A percentile compares a stretch with the other conserved stretches of the same genome.
Conservation (phyloP, 2,113 vertebrate genomes). For the Sterrhoptilus dennistouni region DNA sequence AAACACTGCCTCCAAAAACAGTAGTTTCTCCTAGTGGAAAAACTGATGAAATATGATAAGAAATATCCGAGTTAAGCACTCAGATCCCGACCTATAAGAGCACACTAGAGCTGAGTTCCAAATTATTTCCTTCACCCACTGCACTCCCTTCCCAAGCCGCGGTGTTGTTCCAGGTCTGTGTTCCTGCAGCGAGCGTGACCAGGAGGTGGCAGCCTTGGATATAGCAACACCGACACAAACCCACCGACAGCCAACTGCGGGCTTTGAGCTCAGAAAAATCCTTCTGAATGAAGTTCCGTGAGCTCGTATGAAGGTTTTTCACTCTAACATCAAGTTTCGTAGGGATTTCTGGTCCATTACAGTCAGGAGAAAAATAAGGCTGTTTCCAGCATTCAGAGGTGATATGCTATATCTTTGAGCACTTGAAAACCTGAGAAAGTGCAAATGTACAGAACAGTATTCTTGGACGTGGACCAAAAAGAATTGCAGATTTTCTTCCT, state of each 20-base stretch:
- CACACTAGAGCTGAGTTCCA: not conserved
- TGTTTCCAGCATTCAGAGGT: not conserved
- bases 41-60: not conserved
- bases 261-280: not conserved
- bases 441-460: not conserved
- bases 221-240: not conserved
- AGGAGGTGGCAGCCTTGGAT: constrained; percentile 27
- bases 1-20: not conserved
- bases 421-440: not conserved
- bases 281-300: not conserved
- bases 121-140: not conserved
- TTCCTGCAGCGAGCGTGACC: not conserved
- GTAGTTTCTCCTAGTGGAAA: not conserved
- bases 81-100: not conserved
- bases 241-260: accelerated
- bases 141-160: not conserved
- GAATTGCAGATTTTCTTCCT: not conserved
- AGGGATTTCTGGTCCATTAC: not conserved
- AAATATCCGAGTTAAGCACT: not conserved
- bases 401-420: not conserved
- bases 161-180: not conserved
- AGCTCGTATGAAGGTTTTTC: not conserved
- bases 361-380: not conserved
- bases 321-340: not conserved
- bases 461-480: not conserved